Evolutionary conservation across 2,113 vertebrate genomes (phyloP), one percentile per base, ranked within the genome.

Genomic region (Alaudala cheleensis): DNA sequence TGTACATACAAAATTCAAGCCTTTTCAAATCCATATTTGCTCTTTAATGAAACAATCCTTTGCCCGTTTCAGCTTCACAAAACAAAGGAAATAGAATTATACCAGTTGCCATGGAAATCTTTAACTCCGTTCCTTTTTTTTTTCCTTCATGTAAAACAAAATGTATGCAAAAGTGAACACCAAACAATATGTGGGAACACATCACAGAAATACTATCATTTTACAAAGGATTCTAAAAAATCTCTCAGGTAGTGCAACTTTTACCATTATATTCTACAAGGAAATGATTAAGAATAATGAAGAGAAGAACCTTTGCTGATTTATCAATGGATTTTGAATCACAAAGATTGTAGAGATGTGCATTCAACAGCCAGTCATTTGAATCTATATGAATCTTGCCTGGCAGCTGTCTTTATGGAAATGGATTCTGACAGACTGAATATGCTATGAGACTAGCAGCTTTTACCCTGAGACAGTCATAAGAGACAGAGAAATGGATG

Each of bases 361-460:
- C 60, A 74, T 80, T 88, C 53, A 91, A 64, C 57, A 82, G 28
- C 26, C 73, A 93, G 70, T 53, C 50, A 54, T 31, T 86, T 0
- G 21, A 72, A 91, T 81, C 60, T 51, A 24, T 47, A 86, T 34
- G 76, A 91, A 92, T 76, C 76, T 72, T 89, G 73, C 67, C 71
- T 94, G 76, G 80, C 87, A 94, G 94, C 69, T 90, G 69, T 60
- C 60, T 92, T 80, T 83, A 88, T 50, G 53, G 95, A 96, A 96
- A 94, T 81, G 29, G 33, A 66, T 90, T 89, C 83, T 77, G 88
- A 85, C 90, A 95, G 81, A 62, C 40, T 71, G 81, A 93, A 80
- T 76, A 84, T 78, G 91, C 86, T 77, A 83, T 78, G 70, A 90
- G 79, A 74, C 78, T 60, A 74, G 61, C 86, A 92, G 87, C 64